Percentiles rank a stretch among this genome's conserved stretches.
Conservation (phyloP, 1,140 invertebrate species). For the Drosophila quadrilineata region DNA sequence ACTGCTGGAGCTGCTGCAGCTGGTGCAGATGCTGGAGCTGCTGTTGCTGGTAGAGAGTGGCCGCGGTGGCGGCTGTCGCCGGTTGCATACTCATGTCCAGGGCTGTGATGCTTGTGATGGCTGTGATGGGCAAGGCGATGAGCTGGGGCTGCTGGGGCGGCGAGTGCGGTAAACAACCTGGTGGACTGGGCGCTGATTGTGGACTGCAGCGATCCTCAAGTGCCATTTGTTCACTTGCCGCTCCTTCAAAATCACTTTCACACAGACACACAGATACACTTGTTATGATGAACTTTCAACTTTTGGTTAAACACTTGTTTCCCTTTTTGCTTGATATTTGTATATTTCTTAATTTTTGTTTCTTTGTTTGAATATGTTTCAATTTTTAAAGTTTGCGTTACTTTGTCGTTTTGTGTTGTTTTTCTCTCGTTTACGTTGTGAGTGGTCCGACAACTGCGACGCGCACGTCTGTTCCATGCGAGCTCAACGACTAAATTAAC, state of each 20-base stretch:
- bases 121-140: slow-evolving; percentile 16
- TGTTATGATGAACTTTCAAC: slow-evolving; percentile 24
- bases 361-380: slow-evolving; percentile 5
- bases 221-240: slow-evolving; percentile 81
- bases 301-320: slow-evolving; percentile 9
- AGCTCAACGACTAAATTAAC: slow-evolving; percentile 81
- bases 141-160: slow-evolving; percentile 34
- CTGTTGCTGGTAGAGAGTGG: slow-evolving; percentile 63
- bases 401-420: not conserved
- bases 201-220: slow-evolving; percentile 85
- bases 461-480: slow-evolving; percentile 80
- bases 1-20: slow-evolving; percentile 71
- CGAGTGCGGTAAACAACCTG: slow-evolving; percentile 57
- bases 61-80: slow-evolving; percentile 34
- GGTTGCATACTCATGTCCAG: slow-evolving; percentile 67
- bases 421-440: slow-evolving; percentile 22
- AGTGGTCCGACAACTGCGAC: slow-evolving; percentile 46
- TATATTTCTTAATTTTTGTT: slow-evolving; percentile 21
- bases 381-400: slow-evolving; percentile 10
- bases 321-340: not conserved
- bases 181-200: slow-evolving; percentile 83
- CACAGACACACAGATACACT: slow-evolving; percentile 14
- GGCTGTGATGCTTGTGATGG: too few relatives aligned
- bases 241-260: not conserved
- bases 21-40: slow-evolving; percentile 75